Base-by-base conservation (phyloP, 2,113 vertebrate species). In the Shinisaurus crocodilurus region DNA sequence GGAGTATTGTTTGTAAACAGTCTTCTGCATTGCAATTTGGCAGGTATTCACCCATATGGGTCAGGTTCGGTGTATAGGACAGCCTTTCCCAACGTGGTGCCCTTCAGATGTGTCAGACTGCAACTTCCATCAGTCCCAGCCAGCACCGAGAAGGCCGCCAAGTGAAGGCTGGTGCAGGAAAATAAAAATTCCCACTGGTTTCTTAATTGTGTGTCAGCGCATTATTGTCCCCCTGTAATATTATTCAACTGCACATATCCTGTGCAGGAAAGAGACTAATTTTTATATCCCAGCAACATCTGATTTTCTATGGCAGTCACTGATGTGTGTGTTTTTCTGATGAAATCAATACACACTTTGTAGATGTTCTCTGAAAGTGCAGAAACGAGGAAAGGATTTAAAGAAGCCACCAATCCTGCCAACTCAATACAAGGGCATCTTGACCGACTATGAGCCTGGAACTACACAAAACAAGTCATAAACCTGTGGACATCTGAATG, bases 391-490 rank as follows among this genome's bases (percentile, higher is more conserved):
- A 95, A 92, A 96, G 91, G 93, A 95, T 94, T 96, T 94, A 63
- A 96, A 90, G 81, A 96, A 96, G 92, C 15, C 85, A 90, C 93
- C 67, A 93, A 93, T 93, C 76, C 87, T 95, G 95, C 95, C 95
- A 96, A 75, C 63, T 94, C 89, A 96, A 81, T 93, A 89, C 92
- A 91, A 91, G 97, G 95, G 86, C 97, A 96, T 93, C 94, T 89
- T 97, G 97, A 97, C 97, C 95, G 9, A 96, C 96, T 93, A 6
- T 88, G 90, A 92, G 91, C 95, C 92, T 95, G 94, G 95, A 97
- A 95, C 90, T 92, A 88, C 94, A 95, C 96, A 92, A 97, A 98
- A 97, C 95, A 95, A 97, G 94, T 92, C 90, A 91, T 96, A 96
- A 97, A 97, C 93, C 95, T 95, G 93, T 95, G 95, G 91, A 95